Percentiles rank a stretch among this genome's conserved stretches.
Evolutionary conservation across 2,797 vertebrate species (phyloP).

Genomic region (Hypotaenidia okinawae): DNA sequence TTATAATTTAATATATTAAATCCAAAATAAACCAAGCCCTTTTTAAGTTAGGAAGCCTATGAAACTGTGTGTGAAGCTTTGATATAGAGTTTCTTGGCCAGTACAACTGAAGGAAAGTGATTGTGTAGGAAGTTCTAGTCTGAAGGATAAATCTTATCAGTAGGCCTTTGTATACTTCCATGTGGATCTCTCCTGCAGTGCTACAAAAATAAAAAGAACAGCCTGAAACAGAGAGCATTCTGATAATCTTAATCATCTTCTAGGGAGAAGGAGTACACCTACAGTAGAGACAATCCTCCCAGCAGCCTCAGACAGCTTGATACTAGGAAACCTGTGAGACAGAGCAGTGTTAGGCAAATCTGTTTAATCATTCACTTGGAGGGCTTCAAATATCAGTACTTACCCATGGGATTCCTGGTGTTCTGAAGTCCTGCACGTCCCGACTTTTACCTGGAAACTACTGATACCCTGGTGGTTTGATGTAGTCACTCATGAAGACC

Average conservation of each 20-base stretch:
- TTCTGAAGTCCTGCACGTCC: not conserved
- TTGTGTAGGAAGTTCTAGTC: not conserved
- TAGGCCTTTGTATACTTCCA: not conserved
- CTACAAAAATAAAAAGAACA: not conserved
- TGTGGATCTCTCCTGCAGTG: not conserved
- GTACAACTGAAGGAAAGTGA: not conserved
- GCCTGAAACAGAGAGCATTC: not conserved
- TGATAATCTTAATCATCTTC: not conserved
- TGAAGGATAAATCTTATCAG: not conserved
- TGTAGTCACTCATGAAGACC: not conserved
- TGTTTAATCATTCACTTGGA: slow-evolving; percentile 27
- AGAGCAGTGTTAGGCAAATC: not conserved
- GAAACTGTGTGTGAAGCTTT: not conserved
- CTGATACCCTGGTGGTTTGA: not conserved
- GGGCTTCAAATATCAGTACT: not conserved
- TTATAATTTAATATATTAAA: not conserved
- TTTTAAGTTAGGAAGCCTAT: not conserved
- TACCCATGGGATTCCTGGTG: not conserved
- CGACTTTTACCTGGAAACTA: not conserved
- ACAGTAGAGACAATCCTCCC: not conserved
- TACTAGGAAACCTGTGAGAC: not conserved
- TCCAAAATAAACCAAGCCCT: not conserved
- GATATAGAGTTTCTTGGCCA: not conserved
- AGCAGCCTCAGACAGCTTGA: not conserved
- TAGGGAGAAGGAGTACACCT: not conserved